Percentiles rank a stretch among this genome's conserved stretches.
Evolutionary conservation across 2,888 invertebrate species (phyloP).

Genomic region (Oscheius sp.): DNA sequence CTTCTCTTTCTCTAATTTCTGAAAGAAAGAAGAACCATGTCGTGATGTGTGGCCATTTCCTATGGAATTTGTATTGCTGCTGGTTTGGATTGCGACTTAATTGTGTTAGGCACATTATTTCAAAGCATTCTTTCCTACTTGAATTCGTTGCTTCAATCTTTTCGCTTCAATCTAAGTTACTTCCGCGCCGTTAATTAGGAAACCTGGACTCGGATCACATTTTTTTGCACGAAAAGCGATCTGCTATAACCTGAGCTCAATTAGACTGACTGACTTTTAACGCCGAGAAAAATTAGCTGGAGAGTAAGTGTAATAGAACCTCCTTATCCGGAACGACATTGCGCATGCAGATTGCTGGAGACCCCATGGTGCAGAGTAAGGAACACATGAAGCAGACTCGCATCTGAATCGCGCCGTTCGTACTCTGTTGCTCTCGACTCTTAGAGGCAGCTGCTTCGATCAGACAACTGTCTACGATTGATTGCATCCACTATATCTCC

Average conservation of each 20-base stretch:
- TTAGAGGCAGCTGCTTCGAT: slow-evolving; percentile 24
- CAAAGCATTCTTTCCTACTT: slow-evolving; percentile 6
- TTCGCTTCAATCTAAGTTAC: slow-evolving; percentile 5
- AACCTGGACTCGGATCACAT: slow-evolving; percentile 6
- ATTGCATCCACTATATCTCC: slow-evolving; percentile 20
- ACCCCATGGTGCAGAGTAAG: too few relatives aligned
- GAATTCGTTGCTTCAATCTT: slow-evolving; percentile 1
- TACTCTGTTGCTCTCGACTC: slow-evolving; percentile 7
- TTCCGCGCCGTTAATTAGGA: too few relatives aligned
- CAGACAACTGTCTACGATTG: slow-evolving; percentile 25
- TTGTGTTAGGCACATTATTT: slow-evolving; percentile 29
- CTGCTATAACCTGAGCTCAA: too few relatives aligned
- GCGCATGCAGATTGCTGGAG: slow-evolving; percentile 27
- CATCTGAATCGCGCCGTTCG: slow-evolving; percentile 17
- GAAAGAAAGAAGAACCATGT: slow-evolving; percentile 4
- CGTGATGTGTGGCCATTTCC: slow-evolving; percentile 26
- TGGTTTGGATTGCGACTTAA: slow-evolving; percentile 24
- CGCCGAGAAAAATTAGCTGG: too few relatives aligned
- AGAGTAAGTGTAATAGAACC: slow-evolving; percentile 26
- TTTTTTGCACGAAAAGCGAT: too few relatives aligned
- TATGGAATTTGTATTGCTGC: slow-evolving; percentile 8
- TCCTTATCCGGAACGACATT: slow-evolving; percentile 23
- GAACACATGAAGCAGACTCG: neutral
- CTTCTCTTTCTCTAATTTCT: too few relatives aligned
- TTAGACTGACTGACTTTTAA: too few relatives aligned